Conservation (phyloP, 2,113 vertebrate species). For the Myrmophylax atrothorax region DNA sequence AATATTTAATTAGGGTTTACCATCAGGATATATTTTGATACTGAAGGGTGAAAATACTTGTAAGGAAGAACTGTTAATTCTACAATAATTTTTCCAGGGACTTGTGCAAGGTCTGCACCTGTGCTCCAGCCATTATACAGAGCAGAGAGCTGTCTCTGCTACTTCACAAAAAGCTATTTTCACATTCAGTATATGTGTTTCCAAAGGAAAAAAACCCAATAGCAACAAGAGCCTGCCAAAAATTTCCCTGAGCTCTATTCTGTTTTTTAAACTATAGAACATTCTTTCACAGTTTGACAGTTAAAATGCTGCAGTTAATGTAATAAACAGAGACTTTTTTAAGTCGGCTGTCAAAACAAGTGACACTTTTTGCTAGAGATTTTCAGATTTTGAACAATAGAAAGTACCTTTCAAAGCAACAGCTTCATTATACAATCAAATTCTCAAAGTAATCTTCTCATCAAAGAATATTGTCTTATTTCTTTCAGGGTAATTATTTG, state of each 20-base stretch:
- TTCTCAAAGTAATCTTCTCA: constrained; percentile 82
- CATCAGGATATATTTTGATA: constrained; percentile 24
- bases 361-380: constrained; percentile 79
- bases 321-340: constrained; percentile 85
- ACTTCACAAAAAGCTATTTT: constrained; percentile 76
- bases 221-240: constrained; percentile 81
- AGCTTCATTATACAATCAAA: constrained; percentile 84
- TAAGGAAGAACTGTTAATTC: constrained; percentile 41
- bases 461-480: constrained; percentile 84
- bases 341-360: constrained; percentile 84
- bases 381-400: constrained; percentile 82
- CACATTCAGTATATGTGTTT: constrained; percentile 74
- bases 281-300: constrained; percentile 84
- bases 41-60: background rate
- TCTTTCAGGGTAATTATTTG: constrained; percentile 77
- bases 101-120: constrained; percentile 67
- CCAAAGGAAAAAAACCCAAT: constrained; percentile 52
- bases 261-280: constrained; percentile 83
- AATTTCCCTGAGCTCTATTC: constrained; percentile 76
- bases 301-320: constrained; percentile 84
- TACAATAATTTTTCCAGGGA: constrained; percentile 36
- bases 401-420: constrained; percentile 84
- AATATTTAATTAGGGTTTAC: background rate
- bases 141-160: constrained; percentile 61
- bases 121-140: constrained; percentile 59